These are phyloP conservation scores for Malthinus seriepunctatus DNA, from an alignment of 2,888 invertebrate species.

Conservation along the genomic window DNA sequence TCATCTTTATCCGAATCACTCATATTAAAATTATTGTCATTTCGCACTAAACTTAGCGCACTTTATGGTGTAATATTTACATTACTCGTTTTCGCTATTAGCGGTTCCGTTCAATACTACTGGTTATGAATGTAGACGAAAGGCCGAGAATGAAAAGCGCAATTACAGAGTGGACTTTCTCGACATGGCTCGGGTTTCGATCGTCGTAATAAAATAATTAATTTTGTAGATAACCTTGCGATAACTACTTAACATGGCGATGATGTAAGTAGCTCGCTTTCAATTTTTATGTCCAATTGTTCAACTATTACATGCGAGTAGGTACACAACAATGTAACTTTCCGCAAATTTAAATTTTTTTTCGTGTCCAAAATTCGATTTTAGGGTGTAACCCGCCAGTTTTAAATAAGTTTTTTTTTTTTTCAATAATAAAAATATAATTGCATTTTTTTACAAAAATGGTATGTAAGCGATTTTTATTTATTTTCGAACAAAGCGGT, in stretches of 20 bases:
- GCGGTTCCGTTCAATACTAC: constrained; percentile 51
- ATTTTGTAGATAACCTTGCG: constrained; percentile 24
- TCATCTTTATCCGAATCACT: constrained; percentile 42
- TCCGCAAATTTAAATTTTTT: too few species aligned
- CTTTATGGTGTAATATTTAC: constrained; percentile 19
- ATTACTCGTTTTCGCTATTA: constrained; percentile 33
- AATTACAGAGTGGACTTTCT: constrained; percentile 38
- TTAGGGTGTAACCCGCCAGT: too few species aligned
- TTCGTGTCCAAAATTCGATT: too few species aligned
- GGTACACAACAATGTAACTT: too few species aligned
- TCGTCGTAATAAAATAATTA: not conserved
- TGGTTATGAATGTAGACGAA: constrained; percentile 33
- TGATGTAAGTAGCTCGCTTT: constrained; percentile 21
- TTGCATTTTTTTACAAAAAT: too few species aligned
- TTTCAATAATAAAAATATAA: too few species aligned
- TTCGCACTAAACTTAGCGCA: constrained; percentile 19
- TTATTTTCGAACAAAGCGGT: too few species aligned
- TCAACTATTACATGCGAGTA: too few species aligned
- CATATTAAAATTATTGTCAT: constrained; percentile 27
- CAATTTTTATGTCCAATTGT: constrained; percentile 16
- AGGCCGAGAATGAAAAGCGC: constrained; percentile 31
- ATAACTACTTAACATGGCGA: constrained; percentile 22
- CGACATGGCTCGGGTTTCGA: constrained; percentile 31
- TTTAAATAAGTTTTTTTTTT: too few species aligned
- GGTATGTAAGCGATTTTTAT: too few species aligned